These are phyloP conservation scores for Agrypnia vestita DNA, from an alignment of 1,140 invertebrate genomes.

Conservation along the genomic window DNA sequence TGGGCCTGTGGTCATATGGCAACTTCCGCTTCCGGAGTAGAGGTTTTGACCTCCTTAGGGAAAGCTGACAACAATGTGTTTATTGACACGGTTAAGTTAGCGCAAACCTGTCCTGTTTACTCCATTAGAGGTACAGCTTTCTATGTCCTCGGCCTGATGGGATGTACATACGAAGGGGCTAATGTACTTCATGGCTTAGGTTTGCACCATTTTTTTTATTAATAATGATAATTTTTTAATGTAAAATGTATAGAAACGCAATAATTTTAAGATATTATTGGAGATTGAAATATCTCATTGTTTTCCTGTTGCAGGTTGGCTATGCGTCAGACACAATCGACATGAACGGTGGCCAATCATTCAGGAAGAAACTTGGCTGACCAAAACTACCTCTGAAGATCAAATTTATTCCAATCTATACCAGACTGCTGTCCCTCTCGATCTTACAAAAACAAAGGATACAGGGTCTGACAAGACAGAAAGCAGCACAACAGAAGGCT, in stretches of 20 bases:
- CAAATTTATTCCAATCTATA: constrained; percentile 61
- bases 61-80: constrained; percentile 85
- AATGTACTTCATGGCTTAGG: constrained; percentile 81
- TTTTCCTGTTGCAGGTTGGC: constrained; percentile 78
- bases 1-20: constrained; percentile 92
- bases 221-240: constrained; percentile 14
- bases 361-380: constrained; percentile 77
- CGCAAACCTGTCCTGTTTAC: constrained; percentile 86
- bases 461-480: constrained; percentile 70
- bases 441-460: constrained; percentile 65
- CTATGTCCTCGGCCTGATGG: constrained; percentile 88
- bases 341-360: constrained; percentile 89
- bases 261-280: too few relatives aligned
- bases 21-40: constrained; percentile 82
- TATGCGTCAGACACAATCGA: constrained; percentile 85
- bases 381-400: constrained; percentile 62
- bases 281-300: too few relatives aligned
- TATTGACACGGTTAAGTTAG: constrained; percentile 82
- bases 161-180: constrained; percentile 86
- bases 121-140: constrained; percentile 91
- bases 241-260: constrained; percentile 20
- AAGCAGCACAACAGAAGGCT: constrained; percentile 68
- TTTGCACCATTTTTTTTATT: not conserved
- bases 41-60: constrained; percentile 83
- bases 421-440: constrained; percentile 64